Evolutionary conservation across 2,113 vertebrate genomes (phyloP).

Genomic region (Pteruthius melanotis): DNA sequence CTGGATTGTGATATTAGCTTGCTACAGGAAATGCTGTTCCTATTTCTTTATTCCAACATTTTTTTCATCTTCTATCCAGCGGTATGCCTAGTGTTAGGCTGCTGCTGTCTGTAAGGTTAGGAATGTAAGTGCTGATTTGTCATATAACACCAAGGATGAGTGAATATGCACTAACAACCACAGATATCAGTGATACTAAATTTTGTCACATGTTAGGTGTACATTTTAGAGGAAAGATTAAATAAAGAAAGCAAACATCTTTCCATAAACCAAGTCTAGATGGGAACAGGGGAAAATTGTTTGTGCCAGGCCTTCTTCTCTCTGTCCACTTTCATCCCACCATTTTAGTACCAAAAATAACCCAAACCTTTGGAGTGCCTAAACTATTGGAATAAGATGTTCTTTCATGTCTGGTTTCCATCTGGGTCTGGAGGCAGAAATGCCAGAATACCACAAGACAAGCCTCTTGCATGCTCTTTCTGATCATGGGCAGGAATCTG

Average conservation of each 20-base stretch:
- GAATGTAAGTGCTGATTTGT: background rate
- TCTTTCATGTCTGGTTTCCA: constrained; percentile 19
- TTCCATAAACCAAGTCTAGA: background rate
- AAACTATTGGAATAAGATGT: constrained; percentile 1
- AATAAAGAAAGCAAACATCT: background rate
- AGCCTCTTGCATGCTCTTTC: background rate
- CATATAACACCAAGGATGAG: background rate
- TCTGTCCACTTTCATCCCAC: background rate
- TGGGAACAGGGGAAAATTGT: background rate
- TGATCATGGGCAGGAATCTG: background rate
- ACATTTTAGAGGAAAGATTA: background rate
- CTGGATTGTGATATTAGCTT: background rate
- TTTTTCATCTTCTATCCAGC: background rate
- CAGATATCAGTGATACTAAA: background rate
- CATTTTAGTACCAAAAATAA: background rate
- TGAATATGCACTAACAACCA: background rate
- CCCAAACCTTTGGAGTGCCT: background rate
- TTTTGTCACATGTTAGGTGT: background rate
- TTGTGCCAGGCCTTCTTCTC: background rate
- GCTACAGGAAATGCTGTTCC: background rate
- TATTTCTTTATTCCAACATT: background rate
- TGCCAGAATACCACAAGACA: constrained; percentile 16
- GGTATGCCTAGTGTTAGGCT: background rate
- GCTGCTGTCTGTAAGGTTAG: background rate
- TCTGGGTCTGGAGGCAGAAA: background rate